phyloP scores from a whole-genome alignment of 2,888 invertebrate species.

The Camponotus fellah region DNA sequence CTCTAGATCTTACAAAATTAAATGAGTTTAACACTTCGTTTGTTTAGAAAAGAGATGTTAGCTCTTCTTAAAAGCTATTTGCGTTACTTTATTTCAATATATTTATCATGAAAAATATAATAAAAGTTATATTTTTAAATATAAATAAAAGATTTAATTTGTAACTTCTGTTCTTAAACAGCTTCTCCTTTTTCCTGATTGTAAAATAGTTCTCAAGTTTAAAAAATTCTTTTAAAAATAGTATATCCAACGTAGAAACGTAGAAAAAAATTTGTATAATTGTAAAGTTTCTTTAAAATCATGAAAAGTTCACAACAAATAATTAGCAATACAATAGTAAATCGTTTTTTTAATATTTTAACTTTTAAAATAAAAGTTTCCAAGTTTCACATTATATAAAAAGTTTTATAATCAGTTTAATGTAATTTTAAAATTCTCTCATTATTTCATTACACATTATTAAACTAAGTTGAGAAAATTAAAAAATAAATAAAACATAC shows the following conservation, averaged over 20 bases:
- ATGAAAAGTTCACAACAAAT: neutral
- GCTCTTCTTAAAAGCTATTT: neutral
- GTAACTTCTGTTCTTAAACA: neutral
- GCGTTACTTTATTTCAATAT: neutral
- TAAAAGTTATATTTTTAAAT: neutral
- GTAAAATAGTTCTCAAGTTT: neutral
- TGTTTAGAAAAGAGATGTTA: neutral
- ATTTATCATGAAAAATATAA: neutral
- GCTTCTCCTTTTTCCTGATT: neutral
- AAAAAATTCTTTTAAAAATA: conserved; percentile 11
- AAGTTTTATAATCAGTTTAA: conserved; percentile 16
- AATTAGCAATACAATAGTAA: neutral
- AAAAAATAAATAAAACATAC: neutral
- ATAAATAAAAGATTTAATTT: conserved; percentile 2
- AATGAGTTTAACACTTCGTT: neutral
- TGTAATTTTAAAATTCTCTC: neutral
- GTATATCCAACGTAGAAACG: neutral
- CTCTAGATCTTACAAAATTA: neutral
- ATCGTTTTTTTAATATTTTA: neutral
- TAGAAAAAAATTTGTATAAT: conserved; percentile 2
- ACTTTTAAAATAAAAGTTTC: neutral
- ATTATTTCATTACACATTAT: neutral
- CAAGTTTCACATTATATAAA: neutral
- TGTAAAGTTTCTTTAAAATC: neutral
- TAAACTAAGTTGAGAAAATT: neutral